Evolutionary conservation across 2,113 vertebrate genomes (phyloP), one percentile per base, ranked within the genome.

Genomic region (Aramus guarauna): DNA sequence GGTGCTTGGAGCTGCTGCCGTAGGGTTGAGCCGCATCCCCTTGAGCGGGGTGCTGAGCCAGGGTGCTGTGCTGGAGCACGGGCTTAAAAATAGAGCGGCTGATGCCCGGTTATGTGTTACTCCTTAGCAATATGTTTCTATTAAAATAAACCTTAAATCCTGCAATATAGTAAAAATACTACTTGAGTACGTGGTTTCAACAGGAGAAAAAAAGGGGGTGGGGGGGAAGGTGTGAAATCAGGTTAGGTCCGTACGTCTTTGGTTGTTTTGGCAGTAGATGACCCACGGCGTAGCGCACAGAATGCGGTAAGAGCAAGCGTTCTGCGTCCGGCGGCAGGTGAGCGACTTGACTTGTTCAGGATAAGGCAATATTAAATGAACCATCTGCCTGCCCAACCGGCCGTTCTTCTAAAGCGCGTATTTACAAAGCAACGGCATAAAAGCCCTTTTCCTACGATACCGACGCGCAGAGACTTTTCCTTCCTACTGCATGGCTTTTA

Each of bases 241-340:
- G 39, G 8, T 12, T 37, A 17, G 29, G 5, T 60, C 16, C 39
- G 56, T 12, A 1, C 30, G 14, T 13, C 34, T 21, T 15, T 1
- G 13, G 15, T 7, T 27, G 32, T 24, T 87, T 22, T 32, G 69
- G 73, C 64, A 26, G 19, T 15, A 8, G 77, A 1, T 48, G 18
- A 2, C 5, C 11, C 24, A 0, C 23, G 9, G 1, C 3, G 0
- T 5, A 2, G 21, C 2, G 3, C 30, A 1, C 29, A 6, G 76
- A 37, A 12, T 29, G 0, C 12, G 13, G 43, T 43, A 16, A 43
- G 43, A 43, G 14, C 43, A 43, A 43, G 43, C 43, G 15, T 43
- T 43, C 43, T 43, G 43, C 43, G 15, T 43, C 43, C 43, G 14
- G 15, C 13, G 43, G 43, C 43, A 16, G 79, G 75, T 91, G 73